Percentiles rank a stretch among this genome's conserved stretches.
phyloP scores from a whole-genome alignment of 2,888 invertebrate species.

The Gryllus longicercus region DNA sequence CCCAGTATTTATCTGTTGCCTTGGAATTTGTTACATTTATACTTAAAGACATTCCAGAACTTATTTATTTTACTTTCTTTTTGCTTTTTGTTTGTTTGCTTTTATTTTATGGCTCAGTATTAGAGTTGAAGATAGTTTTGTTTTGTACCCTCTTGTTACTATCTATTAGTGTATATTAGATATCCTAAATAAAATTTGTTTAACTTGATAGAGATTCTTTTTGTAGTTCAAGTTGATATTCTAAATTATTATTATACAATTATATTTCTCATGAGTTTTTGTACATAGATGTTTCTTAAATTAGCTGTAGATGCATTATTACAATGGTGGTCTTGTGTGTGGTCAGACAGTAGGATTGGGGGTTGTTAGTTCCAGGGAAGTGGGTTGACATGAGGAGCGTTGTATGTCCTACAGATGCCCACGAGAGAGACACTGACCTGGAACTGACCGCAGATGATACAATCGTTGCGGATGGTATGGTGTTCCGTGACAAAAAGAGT shows the following conservation, averaged over 20 bases:
- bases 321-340: not conserved
- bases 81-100: too few relatives aligned
- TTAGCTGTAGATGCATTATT: conserved; percentile 6
- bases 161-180: too few relatives aligned
- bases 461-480: conserved; percentile 77
- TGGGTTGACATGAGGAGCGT: conserved; percentile 29
- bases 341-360: conserved; percentile 22
- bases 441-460: conserved; percentile 54
- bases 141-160: too few relatives aligned
- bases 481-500: conserved; percentile 82
- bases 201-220: conserved; percentile 18
- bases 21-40: too few relatives aligned
- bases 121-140: too few relatives aligned
- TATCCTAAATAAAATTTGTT: not conserved
- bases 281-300: not conserved
- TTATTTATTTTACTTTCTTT: too few relatives aligned
- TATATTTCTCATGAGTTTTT: not conserved
- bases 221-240: not conserved
- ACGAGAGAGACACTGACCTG: conserved; percentile 52
- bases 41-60: too few relatives aligned
- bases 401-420: conserved; percentile 51
- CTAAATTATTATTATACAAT: not conserved
- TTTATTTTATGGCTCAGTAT: too few relatives aligned
- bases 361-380: conserved; percentile 11
- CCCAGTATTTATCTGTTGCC: too few relatives aligned